Base-by-base conservation (phyloP, 2,113 vertebrate species). In the Nymphicus hollandicus region DNA sequence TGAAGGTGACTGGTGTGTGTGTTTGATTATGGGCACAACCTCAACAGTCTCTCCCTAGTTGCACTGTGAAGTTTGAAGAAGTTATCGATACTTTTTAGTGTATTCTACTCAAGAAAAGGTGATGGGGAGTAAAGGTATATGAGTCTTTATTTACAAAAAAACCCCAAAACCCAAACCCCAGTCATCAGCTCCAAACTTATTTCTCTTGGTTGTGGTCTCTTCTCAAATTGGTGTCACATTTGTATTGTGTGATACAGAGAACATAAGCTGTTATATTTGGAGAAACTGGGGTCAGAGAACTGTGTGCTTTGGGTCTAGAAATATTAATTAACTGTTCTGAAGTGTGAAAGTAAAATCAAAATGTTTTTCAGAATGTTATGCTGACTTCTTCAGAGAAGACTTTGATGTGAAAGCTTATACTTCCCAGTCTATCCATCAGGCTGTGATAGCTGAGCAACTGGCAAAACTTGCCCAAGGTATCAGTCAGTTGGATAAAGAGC, bases 331-430 rank as follows among this genome's bases (percentile, higher is more conserved):
- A 20, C 58, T 29, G 6, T 50, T 86, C 7, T 58, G 17, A 83
- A 69, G 24, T 3, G 10, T 8, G 17, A 88, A 80, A 31, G 10
- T 93, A 82, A 79, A 61, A 56, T 73, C 6, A 85, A 65, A 68
- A 68, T 91, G 19, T 93, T 83, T 83, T 95, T 16, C 96, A 99
- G 99, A 99, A n/a, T 99, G 98, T 94, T 99, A 99, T 5, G 58
- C 95, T 13, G 99, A 99, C 53, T 99, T 99, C 97, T 98, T 99
- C 93, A 97, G 94, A 11, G 98, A 99, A 70, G 98, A 98, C 53
- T 99, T 99, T 90, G 99, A 99, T 93, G 99, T 99, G 76, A 99
- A 99, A 97, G 98, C 98, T 8, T 99, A 99, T 44, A 99, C 99
- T 11, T 99, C 99, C 9, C 99, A 99, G 72, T 99, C 98, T 35